Evolutionary conservation across 2,888 invertebrate species (phyloP).

Genomic region (Parnassius glacialis): DNA sequence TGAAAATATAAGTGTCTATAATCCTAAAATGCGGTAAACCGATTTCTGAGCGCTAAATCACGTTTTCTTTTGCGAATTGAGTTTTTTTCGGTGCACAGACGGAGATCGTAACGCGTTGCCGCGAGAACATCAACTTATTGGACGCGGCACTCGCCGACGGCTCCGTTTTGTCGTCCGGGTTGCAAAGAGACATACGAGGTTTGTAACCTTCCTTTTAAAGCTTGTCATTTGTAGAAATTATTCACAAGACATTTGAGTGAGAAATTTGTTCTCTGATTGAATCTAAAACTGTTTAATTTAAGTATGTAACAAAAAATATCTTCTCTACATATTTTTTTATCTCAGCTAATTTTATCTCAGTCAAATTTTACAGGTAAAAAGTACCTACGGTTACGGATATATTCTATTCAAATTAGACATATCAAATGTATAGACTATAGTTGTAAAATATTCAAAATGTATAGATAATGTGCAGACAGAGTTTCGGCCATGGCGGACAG

Average conservation of each 20-base stretch:
- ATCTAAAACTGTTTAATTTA: too few relatives aligned
- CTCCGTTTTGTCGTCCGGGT: constrained; percentile 69
- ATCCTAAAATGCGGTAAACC: background rate
- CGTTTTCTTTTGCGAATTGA: constrained; percentile 38
- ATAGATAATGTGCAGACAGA: too few relatives aligned
- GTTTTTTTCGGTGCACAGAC: constrained; percentile 82
- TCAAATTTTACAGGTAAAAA: too few relatives aligned
- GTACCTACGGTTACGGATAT: too few relatives aligned
- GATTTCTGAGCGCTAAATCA: constrained; percentile 5
- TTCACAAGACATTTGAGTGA: background rate
- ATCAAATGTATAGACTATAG: too few relatives aligned
- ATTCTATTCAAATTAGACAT: too few relatives aligned
- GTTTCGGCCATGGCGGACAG: too few relatives aligned
- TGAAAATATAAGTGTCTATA: too few relatives aligned
- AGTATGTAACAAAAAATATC: too few relatives aligned
- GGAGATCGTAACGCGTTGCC: constrained; percentile 91
- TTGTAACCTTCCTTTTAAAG: constrained; percentile 39
- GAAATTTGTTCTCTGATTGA: background rate
- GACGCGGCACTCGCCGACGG: constrained; percentile 83
- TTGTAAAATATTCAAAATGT: too few relatives aligned
- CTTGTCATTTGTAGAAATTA: background rate
- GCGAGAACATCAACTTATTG: constrained; percentile 91
- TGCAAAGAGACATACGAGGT: constrained; percentile 83
- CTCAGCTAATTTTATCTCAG: too few relatives aligned
- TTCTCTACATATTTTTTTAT: too few relatives aligned